These are phyloP conservation scores for Falco rusticolus DNA, from an alignment of 2,797 vertebrate genomes.

Conservation along the genomic window DNA sequence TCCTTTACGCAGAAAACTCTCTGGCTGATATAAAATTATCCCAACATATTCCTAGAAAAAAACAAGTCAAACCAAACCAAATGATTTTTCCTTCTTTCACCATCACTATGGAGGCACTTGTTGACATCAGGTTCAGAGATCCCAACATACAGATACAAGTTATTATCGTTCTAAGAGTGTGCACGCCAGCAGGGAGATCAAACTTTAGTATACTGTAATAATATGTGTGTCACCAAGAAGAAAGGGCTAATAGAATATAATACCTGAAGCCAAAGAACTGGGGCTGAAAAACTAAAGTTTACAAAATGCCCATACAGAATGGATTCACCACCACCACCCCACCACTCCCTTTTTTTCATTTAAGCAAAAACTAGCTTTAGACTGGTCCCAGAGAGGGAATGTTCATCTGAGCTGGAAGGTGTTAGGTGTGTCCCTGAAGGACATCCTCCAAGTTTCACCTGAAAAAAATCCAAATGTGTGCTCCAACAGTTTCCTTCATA, in stretches of 20 bases:
- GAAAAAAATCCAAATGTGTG: background rate
- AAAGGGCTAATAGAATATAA: background rate
- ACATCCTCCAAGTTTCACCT: background rate
- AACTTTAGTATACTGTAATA: background rate
- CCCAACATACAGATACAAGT: background rate
- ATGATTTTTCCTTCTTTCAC: background rate
- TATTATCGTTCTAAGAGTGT: background rate
- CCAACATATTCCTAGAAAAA: background rate
- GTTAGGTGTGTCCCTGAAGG: background rate
- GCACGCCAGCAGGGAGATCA: background rate
- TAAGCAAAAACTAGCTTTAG: background rate
- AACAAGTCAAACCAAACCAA: background rate
- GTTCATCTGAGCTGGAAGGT: background rate
- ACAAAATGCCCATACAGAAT: background rate
- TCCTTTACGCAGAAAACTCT: background rate
- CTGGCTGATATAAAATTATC: background rate
- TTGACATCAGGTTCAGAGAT: background rate
- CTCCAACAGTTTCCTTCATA: background rate
- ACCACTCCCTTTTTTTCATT: background rate
- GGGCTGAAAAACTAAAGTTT: background rate
- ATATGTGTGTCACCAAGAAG: background rate
- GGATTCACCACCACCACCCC: fast-evolving
- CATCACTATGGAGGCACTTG: background rate
- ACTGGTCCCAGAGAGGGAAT: background rate
- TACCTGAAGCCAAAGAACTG: background rate